Percentiles rank a stretch among this genome's conserved stretches.
Evolutionary conservation across 2,797 vertebrate species (phyloP).

Genomic region (Valencia hispanica): DNA sequence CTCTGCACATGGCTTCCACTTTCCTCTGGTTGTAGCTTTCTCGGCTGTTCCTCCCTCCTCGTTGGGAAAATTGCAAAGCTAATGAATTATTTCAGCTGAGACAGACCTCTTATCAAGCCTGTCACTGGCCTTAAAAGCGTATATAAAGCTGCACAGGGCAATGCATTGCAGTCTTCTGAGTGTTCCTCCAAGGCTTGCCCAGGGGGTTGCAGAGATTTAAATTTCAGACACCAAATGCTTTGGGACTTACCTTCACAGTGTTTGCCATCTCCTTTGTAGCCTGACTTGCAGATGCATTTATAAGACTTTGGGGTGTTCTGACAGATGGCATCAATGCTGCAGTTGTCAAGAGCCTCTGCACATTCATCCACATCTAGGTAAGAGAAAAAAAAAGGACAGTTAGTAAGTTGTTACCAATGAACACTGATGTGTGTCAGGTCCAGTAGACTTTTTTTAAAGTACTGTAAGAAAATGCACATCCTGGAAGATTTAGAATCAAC

Average conservation of each 20-base stretch:
- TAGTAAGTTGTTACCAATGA: slow-evolving; percentile 16
- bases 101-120: slow-evolving; percentile 59
- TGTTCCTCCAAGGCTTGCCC: slow-evolving; percentile 4
- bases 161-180: slow-evolving; percentile 39
- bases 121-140: slow-evolving; percentile 40
- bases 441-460: background rate
- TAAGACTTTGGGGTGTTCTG: slow-evolving; percentile 97
- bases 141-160: slow-evolving; percentile 29
- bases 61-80: slow-evolving; percentile 58
- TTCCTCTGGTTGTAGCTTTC: slow-evolving; percentile 27
- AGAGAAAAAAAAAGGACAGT: background rate
- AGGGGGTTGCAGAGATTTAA: slow-evolving; percentile 4
- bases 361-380: slow-evolving; percentile 95
- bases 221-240: slow-evolving; percentile 5
- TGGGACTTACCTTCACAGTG: slow-evolving; percentile 93
- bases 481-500: background rate
- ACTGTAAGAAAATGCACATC: background rate
- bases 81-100: slow-evolving; percentile 69
- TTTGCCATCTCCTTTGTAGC: slow-evolving; percentile 96
- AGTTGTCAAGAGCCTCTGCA: slow-evolving; percentile 94
- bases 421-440: background rate
- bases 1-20: slow-evolving; percentile 70
- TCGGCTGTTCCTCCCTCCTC: slow-evolving; percentile 32
- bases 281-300: slow-evolving; percentile 99
- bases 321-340: slow-evolving; percentile 98